phyloP scores from a whole-genome alignment of 1,140 invertebrate genomes.

The Papilio helenus region DNA sequence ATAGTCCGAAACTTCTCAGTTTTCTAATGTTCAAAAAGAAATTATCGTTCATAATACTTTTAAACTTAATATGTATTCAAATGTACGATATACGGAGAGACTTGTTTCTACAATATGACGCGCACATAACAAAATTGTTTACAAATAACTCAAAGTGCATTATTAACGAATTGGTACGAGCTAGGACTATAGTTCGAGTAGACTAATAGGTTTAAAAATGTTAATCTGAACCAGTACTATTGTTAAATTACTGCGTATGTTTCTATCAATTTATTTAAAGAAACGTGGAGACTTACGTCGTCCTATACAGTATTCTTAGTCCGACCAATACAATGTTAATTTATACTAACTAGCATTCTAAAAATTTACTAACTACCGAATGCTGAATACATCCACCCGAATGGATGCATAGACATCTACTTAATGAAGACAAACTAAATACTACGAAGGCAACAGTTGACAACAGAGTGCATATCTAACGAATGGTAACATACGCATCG shows the following conservation, averaged over 20 bases:
- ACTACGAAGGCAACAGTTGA: constrained; percentile 65
- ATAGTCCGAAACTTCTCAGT: not conserved
- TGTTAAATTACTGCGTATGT: constrained; percentile 14
- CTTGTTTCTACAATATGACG: not conserved
- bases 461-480: constrained; percentile 62
- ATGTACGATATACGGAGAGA: no score
- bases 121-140: not conserved
- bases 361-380: constrained; percentile 81
- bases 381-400: constrained; percentile 74
- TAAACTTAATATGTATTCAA: no score
- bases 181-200: constrained; percentile 41
- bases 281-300: constrained; percentile 11
- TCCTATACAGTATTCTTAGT: constrained; percentile 53
- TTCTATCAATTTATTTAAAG: constrained; percentile 9
- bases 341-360: constrained; percentile 82
- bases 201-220: constrained; percentile 20
- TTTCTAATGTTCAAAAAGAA: not conserved
- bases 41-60: not conserved
- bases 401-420: constrained; percentile 78
- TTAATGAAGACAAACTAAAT: constrained; percentile 76
- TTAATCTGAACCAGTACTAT: not conserved
- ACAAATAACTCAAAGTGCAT: constrained; percentile 65
- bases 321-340: constrained; percentile 68
- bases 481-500: constrained; percentile 33
- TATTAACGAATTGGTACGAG: constrained; percentile 68